phyloP scores from a whole-genome alignment of 2,888 invertebrate species.

The Nowickia ferox region DNA sequence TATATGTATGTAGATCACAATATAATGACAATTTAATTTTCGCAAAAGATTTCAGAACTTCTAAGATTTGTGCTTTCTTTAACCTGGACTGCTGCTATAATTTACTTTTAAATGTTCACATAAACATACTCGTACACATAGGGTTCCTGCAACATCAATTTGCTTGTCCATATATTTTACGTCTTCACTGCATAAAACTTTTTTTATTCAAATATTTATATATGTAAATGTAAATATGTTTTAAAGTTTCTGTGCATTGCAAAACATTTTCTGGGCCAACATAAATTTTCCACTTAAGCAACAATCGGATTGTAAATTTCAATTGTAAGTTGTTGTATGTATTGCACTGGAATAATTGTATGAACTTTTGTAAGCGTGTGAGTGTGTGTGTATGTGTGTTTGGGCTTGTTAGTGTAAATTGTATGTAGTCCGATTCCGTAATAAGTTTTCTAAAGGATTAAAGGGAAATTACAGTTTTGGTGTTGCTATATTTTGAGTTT shows the following conservation, averaged over 20 bases:
- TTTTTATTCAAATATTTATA: not conserved
- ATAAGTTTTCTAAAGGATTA: conserved; percentile 28
- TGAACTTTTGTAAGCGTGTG: not conserved
- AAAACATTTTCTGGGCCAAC: conserved; percentile 62
- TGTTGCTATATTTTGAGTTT: conserved; percentile 64
- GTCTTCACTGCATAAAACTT: not conserved
- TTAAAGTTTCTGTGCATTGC: not conserved
- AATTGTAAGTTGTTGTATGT: conserved; percentile 52
- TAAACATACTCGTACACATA: not conserved
- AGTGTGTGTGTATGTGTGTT: not conserved
- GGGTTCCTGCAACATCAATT: not conserved
- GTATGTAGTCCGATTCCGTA: conserved; percentile 39
- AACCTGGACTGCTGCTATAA: too few relatives aligned
- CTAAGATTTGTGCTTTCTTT: too few relatives aligned
- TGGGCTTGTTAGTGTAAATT: conserved; percentile 7
- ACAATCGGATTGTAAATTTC: conserved; percentile 74
- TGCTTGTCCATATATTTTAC: not conserved
- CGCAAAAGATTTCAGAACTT: too few relatives aligned
- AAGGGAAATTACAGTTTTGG: conserved; percentile 54
- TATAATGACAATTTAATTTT: too few relatives aligned
- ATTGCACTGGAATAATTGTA: not conserved
- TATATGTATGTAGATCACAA: too few relatives aligned
- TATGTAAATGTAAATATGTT: not conserved
- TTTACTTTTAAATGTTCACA: not conserved
- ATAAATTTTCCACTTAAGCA: conserved; percentile 76